Conservation (phyloP, 2,113 vertebrate genomes). For the Neotoma lepida region DNA sequence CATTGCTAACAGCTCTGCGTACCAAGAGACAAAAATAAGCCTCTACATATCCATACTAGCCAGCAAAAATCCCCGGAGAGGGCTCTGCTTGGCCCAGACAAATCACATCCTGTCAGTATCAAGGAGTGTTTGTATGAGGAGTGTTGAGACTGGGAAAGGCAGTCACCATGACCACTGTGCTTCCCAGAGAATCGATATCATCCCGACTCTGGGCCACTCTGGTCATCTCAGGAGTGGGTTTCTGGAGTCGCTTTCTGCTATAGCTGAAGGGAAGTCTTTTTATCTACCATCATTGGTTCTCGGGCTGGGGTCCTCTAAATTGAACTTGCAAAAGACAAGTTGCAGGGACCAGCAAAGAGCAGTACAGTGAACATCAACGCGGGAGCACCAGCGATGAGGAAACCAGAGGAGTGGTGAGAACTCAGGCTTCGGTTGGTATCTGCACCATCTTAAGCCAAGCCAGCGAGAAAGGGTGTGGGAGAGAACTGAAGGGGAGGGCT, state of each 20-base stretch:
- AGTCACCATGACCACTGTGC: accelerated
- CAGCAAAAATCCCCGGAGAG: background rate
- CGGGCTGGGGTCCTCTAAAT: background rate
- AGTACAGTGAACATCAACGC: background rate
- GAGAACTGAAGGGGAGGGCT: background rate
- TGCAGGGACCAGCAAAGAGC: background rate
- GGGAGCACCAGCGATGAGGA: background rate
- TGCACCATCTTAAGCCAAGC: background rate
- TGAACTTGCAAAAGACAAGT: background rate
- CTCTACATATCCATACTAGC: no score
- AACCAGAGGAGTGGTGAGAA: background rate
- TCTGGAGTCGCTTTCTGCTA: background rate
- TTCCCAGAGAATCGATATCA: background rate
- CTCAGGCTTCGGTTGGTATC: background rate
- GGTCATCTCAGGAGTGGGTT: no score
- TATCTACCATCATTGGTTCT: background rate
- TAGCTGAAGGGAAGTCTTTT: background rate
- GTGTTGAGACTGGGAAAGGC: background rate
- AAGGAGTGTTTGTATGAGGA: background rate
- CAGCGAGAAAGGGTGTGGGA: no score
- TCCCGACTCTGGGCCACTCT: background rate
- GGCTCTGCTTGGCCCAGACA: background rate
- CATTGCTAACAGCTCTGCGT: background rate
- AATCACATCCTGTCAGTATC: background rate
- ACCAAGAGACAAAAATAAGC: background rate